A percentile compares a stretch with the other conserved stretches of the same genome.
Evolutionary conservation across 2,113 vertebrate genomes (phyloP).

Genomic region (Acanthisitta chloris): DNA sequence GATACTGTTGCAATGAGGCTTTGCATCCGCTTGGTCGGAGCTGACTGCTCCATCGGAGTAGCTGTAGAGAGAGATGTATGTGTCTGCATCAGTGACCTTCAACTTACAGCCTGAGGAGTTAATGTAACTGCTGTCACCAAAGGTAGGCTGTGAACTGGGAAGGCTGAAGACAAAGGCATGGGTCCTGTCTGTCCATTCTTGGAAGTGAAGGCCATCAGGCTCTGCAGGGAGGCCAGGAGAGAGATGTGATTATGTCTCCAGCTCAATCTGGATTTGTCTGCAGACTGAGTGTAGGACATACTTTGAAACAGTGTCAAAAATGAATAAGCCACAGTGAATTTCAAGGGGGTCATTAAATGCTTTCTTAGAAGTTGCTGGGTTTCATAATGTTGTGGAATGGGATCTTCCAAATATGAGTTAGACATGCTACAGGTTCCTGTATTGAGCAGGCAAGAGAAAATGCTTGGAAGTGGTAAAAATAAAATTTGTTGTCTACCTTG

Average conservation of each 20-base stretch:
- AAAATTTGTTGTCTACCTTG: neutral
- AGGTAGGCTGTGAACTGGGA: neutral
- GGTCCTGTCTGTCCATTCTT: neutral
- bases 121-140: neutral
- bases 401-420: neutral
- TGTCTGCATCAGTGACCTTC: neutral
- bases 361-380: neutral
- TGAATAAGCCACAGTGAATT: neutral
- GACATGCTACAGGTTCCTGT: neutral
- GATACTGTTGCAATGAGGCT: neutral
- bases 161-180: neutral
- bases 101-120: neutral
- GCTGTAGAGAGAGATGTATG: neutral
- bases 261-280: neutral
- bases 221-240: neutral
- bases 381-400: neutral
- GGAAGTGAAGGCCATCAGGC: neutral
- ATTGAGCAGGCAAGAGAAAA: neutral
- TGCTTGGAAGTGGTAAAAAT: neutral
- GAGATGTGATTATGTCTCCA: neutral
- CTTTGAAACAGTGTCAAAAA: neutral
- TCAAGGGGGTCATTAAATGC: neutral
- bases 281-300: neutral
- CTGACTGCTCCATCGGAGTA: neutral
- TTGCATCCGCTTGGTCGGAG: fast-evolving